Percentiles rank a stretch among this genome's conserved stretches.
phyloP scores from a whole-genome alignment of 2,888 invertebrate species.

The Drosophila pegasa region DNA sequence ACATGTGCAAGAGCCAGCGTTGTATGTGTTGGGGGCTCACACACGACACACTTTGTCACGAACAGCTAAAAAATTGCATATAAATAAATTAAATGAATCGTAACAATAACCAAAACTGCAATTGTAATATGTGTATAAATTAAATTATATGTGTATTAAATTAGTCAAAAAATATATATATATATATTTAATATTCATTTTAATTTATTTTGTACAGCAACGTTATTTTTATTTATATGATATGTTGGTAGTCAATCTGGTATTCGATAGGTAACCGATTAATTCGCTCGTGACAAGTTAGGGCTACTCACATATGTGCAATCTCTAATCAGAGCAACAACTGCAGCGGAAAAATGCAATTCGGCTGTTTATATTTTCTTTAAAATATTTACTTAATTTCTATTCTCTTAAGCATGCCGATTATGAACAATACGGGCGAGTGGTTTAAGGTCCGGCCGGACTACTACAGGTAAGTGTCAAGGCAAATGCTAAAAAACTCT shows the following conservation, averaged over 20 bases:
- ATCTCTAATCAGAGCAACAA: conserved; percentile 15
- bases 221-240: neutral
- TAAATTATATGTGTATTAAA: too few relatives aligned
- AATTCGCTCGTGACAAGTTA: conserved; percentile 8
- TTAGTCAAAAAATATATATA: too few relatives aligned
- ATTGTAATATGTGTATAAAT: neutral
- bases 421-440: conserved; percentile 84
- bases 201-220: neutral
- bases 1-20: conserved; percentile 59
- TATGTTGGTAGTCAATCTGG: neutral
- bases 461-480: conserved; percentile 81
- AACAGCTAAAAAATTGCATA: neutral
- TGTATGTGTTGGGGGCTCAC: conserved; percentile 19
- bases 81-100: neutral
- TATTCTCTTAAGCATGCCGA: conserved; percentile 74
- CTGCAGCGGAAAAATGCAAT: conserved; percentile 20
- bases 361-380: conserved; percentile 14
- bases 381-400: conserved; percentile 13
- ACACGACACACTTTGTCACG: conserved; percentile 23
- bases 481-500: neutral
- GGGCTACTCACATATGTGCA: conserved; percentile 19
- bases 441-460: conserved; percentile 84
- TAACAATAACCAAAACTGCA: neutral
- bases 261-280: neutral
- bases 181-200: neutral